Evolutionary conservation across 2,888 invertebrate genomes (phyloP).

Genomic region (Deroplatys truncata): DNA sequence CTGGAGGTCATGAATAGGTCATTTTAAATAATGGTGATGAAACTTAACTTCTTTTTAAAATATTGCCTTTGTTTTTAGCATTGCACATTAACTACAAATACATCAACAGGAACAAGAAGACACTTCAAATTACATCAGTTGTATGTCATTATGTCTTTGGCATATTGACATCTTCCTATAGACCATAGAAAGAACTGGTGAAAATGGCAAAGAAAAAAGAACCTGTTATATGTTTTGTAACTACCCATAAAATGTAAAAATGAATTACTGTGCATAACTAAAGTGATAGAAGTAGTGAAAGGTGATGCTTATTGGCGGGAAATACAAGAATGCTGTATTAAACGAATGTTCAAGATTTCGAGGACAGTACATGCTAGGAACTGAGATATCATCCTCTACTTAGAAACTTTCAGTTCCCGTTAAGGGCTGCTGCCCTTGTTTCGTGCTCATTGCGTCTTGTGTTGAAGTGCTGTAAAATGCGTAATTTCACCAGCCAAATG

Average conservation of each 20-base stretch:
- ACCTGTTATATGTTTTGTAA: not conserved
- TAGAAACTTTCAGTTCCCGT: not conserved
- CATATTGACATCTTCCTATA: not conserved
- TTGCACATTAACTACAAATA: not conserved
- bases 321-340: not conserved
- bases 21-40: not conserved
- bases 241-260: not conserved
- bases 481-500: not conserved
- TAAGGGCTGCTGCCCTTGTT: not conserved
- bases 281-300: not conserved
- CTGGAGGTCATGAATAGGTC: not conserved
- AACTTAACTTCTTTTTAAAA: not conserved
- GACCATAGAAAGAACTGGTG: not conserved
- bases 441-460: not conserved
- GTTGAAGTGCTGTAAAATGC: not conserved
- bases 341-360: not conserved
- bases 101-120: not conserved
- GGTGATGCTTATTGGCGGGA: not conserved
- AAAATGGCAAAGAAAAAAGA: not conserved
- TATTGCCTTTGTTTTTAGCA: not conserved
- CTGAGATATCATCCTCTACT: not conserved
- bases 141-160: not conserved
- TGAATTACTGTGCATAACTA: not conserved
- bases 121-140: not conserved
- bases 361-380: not conserved